Base-by-base conservation (phyloP, 2,888 invertebrate species). In the Ochropleura plecta region DNA sequence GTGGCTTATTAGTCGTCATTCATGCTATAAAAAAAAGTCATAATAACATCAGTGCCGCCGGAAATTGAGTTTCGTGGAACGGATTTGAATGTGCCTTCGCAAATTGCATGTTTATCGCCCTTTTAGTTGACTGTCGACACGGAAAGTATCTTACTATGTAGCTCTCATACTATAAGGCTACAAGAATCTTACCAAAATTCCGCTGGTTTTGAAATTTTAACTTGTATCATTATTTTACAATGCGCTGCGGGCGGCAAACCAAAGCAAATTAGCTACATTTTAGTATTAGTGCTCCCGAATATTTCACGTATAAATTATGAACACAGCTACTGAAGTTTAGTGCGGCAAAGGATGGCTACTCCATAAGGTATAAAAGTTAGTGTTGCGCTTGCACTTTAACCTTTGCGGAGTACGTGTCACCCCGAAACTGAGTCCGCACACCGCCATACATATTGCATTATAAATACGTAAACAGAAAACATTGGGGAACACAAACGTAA, bases 1-100 rank as follows among this genome's bases (percentile, higher is more conserved):
- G 87, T 79, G 76, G 86, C 83, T 84, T 86, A 86, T 84, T 85
- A 88, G 86, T 88, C 87, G 81, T 87, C 84, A 85, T 82, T 89
- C 85, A 85, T 84, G 86, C 85, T 83, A 84, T 86, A 88, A 90
- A 90, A 86, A 87, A 82, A 63, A 66, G 70, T 82, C 82, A 83
- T 86, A 87, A 80, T 80, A 83, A 64, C 81, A 81, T 84, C 76
- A 82, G 59, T 69, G 68, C 64, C 59, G 30, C 82, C 77, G 84
- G 83, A 87, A 86, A 87, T 88, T 86, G 76, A 86, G 88, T 84
- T 86, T 81, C 73, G 78, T 79, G 68, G 59, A 81, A 75, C 59
- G 74, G 73, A 79, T 82, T 82, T 82, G 74, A 87, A 83, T 83
- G 73, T 77, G 73, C 64, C 68, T 69, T 60, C 51, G 70, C 83